These are phyloP conservation scores for Habropoda laboriosa DNA, from an alignment of 1,140 invertebrate species.

Conservation along the genomic window DNA sequence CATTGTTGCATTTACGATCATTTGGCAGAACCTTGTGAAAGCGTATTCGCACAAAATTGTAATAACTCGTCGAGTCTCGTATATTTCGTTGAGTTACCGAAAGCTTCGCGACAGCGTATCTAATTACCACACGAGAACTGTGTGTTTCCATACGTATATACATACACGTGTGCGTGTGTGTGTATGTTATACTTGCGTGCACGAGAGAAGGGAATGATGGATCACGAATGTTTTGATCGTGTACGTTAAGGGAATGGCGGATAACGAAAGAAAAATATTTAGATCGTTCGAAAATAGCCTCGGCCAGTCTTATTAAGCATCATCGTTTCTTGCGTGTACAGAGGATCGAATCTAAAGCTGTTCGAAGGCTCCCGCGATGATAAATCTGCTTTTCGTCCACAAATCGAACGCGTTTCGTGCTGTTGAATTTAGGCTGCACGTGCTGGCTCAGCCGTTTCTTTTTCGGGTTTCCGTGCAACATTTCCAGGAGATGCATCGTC, in stretches of 20 bases:
- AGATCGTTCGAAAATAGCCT: constrained; percentile 33
- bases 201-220: constrained; percentile 10
- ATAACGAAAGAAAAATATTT: constrained; percentile 50
- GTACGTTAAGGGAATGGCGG: constrained; percentile 25
- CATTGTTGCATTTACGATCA: constrained; percentile 5
- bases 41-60: not conserved
- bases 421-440: constrained; percentile 1
- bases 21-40: constrained; percentile 1
- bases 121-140: not conserved
- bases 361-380: constrained; percentile 10
- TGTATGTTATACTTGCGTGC: not conserved
- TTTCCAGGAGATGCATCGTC: not conserved
- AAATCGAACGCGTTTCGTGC: not conserved
- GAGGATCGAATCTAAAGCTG: constrained; percentile 32
- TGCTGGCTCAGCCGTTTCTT: not conserved
- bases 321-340: constrained; percentile 14
- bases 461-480: not conserved
- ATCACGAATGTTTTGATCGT: constrained; percentile 18
- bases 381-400: constrained; percentile 30
- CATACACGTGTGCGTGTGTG: not conserved
- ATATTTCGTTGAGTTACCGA: not conserved
- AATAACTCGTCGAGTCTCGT: constrained; percentile 15
- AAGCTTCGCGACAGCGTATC: not conserved
- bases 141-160: not conserved
- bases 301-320: constrained; percentile 35